phyloP scores from a whole-genome alignment of 1,140 invertebrate species.

The Cydia pomonella region DNA sequence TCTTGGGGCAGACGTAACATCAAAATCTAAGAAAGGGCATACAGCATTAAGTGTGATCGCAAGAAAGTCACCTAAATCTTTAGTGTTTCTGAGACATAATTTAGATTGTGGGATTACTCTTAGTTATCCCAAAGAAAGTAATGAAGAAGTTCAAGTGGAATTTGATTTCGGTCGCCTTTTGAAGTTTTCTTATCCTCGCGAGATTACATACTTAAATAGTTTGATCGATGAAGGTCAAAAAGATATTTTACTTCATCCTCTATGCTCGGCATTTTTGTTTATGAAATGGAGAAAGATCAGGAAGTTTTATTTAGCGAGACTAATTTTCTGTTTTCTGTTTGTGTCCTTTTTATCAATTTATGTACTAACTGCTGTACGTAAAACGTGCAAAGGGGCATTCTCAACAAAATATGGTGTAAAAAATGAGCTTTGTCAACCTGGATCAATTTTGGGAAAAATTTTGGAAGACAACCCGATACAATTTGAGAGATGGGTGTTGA shows the following conservation, averaged over 20 bases:
- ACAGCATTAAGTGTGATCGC: conserved; percentile 84
- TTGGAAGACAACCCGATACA: conserved; percentile 80
- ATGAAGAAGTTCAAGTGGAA: conserved; percentile 83
- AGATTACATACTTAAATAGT: conserved; percentile 83
- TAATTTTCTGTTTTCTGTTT: conserved; percentile 83
- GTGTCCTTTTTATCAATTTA: conserved; percentile 82
- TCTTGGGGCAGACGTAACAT: conserved; percentile 84
- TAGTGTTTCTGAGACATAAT: conserved; percentile 80
- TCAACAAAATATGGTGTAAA: conserved; percentile 68
- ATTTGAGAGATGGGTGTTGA: conserved; percentile 81
- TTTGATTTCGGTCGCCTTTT: conserved; percentile 82
- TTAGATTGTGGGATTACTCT: conserved; percentile 82
- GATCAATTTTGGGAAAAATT: conserved; percentile 75
- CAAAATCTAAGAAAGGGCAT: conserved; percentile 82
- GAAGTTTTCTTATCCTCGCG: conserved; percentile 81
- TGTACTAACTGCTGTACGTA: conserved; percentile 81
- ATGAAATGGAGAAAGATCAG: conserved; percentile 86
- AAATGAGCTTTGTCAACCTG: conserved; percentile 79
- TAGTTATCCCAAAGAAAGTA: conserved; percentile 78
- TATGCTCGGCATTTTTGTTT: conserved; percentile 83
- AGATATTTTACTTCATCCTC: conserved; percentile 83
- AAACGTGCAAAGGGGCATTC: conserved; percentile 68
- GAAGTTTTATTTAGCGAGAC: conserved; percentile 83
- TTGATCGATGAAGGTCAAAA: conserved; percentile 83
- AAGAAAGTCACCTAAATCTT: conserved; percentile 82